A percentile compares a stretch with the other conserved stretches of the same genome.
Conservation (phyloP, 2,888 invertebrate species). For the Tetheella fluctuosa region DNA sequence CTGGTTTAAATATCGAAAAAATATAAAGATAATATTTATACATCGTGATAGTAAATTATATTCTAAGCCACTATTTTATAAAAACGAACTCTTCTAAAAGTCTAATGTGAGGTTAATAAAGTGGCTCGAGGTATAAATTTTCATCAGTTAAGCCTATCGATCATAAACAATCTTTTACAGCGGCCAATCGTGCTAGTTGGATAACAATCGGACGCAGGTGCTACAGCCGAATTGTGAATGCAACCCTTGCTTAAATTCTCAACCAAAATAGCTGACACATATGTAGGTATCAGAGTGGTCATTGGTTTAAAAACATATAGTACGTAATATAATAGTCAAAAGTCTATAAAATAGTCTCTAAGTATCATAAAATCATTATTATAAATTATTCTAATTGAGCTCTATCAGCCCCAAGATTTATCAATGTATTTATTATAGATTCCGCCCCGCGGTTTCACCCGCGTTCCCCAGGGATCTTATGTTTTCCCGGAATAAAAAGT, state of each 20-base stretch:
- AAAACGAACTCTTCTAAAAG: background rate
- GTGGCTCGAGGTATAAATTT: constrained; percentile 29
- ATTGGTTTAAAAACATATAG: constrained; percentile 10
- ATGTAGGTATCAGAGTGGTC: constrained; percentile 10
- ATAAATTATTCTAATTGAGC: no score
- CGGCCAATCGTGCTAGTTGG: constrained; percentile 35
- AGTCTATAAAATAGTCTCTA: no score
- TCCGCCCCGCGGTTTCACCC: no score
- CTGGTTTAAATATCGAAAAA: no score
- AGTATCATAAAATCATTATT: no score
- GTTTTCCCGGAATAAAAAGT: no score
- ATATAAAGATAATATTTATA: no score
- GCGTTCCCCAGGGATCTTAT: no score
- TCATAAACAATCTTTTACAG: constrained; percentile 51
- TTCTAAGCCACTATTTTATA: background rate
- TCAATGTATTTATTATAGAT: no score
- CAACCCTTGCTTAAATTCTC: constrained; percentile 35
- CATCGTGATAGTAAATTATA: no score
- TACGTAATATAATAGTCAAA: background rate
- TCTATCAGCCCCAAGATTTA: no score
- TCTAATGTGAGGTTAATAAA: background rate
- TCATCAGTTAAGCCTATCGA: constrained; percentile 45
- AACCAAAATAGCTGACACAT: constrained; percentile 20
- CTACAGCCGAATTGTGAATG: constrained; percentile 28
- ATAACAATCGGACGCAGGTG: constrained; percentile 59